Conservation (phyloP, 2,797 vertebrate species). For the Florisuga fusca region DNA sequence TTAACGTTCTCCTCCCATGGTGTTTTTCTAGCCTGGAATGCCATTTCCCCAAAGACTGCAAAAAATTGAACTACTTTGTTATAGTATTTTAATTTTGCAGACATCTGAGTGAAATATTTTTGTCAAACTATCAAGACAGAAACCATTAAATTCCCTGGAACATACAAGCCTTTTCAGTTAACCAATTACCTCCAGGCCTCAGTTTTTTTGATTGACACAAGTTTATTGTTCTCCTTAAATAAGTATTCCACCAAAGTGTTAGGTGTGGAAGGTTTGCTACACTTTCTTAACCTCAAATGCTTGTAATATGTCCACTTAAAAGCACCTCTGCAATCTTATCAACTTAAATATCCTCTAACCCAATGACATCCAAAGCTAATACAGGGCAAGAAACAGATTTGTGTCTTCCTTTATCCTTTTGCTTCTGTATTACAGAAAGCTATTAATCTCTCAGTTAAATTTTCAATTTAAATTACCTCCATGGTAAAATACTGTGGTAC, state of each 20-base stretch:
- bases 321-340: not conserved
- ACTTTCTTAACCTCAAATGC: not conserved
- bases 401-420: not conserved
- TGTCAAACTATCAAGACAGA: conserved; percentile 52
- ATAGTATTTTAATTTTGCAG: conserved; percentile 48
- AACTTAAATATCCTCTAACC: conserved; percentile 1
- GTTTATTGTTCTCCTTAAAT: conserved; percentile 38
- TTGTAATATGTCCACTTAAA: not conserved
- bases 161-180: conserved; percentile 11
- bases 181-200: conserved; percentile 44
- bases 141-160: conserved; percentile 40
- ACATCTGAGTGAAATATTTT: conserved; percentile 27
- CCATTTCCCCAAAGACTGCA: conserved; percentile 33
- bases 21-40: conserved; percentile 46
- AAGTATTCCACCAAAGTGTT: not conserved
- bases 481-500: not conserved
- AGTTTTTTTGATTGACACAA: conserved; percentile 48
- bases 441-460: not conserved
- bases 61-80: conserved; percentile 48
- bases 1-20: not conserved
- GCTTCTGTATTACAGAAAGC: not conserved
- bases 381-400: not conserved
- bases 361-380: not conserved
- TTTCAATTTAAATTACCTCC: not conserved
- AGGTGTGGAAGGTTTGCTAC: not conserved